These are phyloP conservation scores for Trissolcus brochymenae DNA, from an alignment of 2,888 invertebrate genomes.

Conservation along the genomic window DNA sequence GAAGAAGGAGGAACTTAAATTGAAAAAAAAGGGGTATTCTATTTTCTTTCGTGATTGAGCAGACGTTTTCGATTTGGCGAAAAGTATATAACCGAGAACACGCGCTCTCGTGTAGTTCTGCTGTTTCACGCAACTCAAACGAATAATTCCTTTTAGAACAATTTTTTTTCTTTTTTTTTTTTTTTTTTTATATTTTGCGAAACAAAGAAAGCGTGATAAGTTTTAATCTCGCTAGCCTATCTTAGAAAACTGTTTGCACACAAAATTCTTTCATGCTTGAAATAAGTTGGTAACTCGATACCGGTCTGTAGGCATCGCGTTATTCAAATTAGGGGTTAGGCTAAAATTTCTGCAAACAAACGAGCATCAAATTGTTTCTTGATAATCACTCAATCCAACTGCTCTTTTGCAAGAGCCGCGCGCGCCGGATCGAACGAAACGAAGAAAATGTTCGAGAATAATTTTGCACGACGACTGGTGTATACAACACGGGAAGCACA, in stretches of 20 bases:
- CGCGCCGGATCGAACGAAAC: slow-evolving; percentile 26
- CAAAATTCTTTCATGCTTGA: slow-evolving; percentile 39
- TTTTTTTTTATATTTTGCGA: slow-evolving; percentile 1
- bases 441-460: slow-evolving; percentile 20
- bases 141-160: background rate
- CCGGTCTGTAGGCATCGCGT: slow-evolving; percentile 23
- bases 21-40: slow-evolving; percentile 28
- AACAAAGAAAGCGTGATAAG: slow-evolving; percentile 47
- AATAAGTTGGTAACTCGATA: slow-evolving; percentile 18
- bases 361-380: slow-evolving; percentile 44
- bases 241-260: slow-evolving; percentile 37
- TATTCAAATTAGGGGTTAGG: slow-evolving; percentile 46
- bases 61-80: slow-evolving; percentile 25
- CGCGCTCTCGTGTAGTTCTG: slow-evolving; percentile 19
- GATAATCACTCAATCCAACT: slow-evolving; percentile 44
- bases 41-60: slow-evolving; percentile 20
- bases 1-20: slow-evolving; percentile 17
- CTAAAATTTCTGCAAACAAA: slow-evolving; percentile 39
- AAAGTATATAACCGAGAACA: background rate
- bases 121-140: slow-evolving; percentile 31
- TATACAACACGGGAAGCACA: slow-evolving; percentile 23
- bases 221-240: slow-evolving; percentile 39
- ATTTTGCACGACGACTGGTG: slow-evolving; percentile 9
- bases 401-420: slow-evolving; percentile 20
- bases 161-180: too few species aligned